phyloP scores from a whole-genome alignment of 2,113 vertebrate genomes.

The Formicarius rufipectus region DNA sequence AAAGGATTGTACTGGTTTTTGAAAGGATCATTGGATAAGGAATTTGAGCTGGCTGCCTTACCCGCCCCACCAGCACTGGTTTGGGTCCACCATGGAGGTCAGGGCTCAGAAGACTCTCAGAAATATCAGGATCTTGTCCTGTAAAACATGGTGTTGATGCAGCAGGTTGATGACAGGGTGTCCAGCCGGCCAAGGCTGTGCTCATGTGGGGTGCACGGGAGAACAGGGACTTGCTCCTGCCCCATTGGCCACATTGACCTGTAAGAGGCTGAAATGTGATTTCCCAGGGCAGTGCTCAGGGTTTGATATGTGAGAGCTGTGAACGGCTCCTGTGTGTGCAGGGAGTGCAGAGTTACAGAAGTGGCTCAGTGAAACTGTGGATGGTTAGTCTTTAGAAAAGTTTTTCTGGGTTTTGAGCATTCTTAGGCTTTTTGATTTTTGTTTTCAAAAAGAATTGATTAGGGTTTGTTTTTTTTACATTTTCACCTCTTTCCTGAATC shows the following conservation, averaged over 20 bases:
- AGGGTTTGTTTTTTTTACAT: neutral
- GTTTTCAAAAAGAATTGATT: neutral
- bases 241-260: rapidly evolving
- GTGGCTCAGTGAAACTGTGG: neutral
- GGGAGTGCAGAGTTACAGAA: neutral
- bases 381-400: neutral
- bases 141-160: rapidly evolving
- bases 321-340: rapidly evolving
- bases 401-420: neutral
- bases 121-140: neutral
- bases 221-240: neutral
- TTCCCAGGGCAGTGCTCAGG: neutral
- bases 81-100: neutral
- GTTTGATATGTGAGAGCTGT: neutral
- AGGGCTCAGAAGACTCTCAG: neutral
- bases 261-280: rapidly evolving
- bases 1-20: neutral
- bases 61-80: neutral
- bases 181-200: neutral
- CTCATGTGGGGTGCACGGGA: neutral
- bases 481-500: neutral
- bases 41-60: neutral
- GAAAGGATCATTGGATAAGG: neutral
- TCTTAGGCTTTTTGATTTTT: neutral
- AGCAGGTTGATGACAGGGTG: neutral